Evolutionary conservation across 2,113 vertebrate species (phyloP).

Genomic region (Spea multiplicata): DNA sequence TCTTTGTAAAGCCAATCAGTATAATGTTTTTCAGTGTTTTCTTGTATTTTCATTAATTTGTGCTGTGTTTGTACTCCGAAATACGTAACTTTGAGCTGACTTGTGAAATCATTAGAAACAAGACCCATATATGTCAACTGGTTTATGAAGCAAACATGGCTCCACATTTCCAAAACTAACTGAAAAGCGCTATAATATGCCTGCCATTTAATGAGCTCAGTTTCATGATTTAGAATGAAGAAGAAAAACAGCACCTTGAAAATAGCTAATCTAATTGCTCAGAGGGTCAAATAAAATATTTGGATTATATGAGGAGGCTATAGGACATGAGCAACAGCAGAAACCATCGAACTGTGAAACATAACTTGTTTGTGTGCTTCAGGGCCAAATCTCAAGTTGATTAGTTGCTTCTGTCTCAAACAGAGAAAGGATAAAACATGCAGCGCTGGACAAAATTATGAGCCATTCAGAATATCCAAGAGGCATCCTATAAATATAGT

Average conservation of each 20-base stretch:
- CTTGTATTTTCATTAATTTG: neutral
- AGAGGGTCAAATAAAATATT: constrained; percentile 42
- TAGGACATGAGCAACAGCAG: neutral
- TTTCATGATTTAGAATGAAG: constrained; percentile 22
- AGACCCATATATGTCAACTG: neutral
- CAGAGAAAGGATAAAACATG: neutral
- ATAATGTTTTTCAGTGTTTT: neutral
- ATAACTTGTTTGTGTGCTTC: neutral
- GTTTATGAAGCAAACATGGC: neutral
- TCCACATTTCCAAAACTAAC: neutral
- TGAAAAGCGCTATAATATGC: neutral
- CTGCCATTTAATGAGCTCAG: constrained; percentile 7
- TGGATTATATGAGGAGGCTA: constrained; percentile 37
- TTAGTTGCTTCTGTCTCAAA: neutral
- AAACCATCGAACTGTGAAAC: neutral
- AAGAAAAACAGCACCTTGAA: constrained; percentile 10
- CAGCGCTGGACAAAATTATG: neutral
- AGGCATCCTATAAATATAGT: constrained; percentile 41
- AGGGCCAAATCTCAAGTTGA: neutral
- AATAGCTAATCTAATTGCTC: constrained; percentile 40
- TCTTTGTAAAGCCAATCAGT: too few species aligned
- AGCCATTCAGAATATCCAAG: constrained; percentile 23
- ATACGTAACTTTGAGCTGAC: neutral
- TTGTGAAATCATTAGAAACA: neutral
- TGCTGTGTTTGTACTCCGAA: neutral